Percentiles rank a stretch among this genome's conserved stretches.
Conservation (phyloP, 2,888 invertebrate genomes). For the Calliscelio sp. region DNA sequence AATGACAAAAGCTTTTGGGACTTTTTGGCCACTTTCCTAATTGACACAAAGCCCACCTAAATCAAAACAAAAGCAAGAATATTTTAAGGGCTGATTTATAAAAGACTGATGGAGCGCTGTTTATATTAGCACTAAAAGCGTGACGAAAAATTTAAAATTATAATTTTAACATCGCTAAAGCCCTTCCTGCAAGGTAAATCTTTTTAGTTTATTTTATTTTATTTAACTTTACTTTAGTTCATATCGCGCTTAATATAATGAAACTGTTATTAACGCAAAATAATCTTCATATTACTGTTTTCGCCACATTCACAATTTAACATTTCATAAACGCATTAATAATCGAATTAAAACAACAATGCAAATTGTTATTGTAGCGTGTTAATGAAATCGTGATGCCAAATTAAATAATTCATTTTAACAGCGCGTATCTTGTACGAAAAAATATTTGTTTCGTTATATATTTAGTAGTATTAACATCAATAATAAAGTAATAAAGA, state of each 20-base stretch:
- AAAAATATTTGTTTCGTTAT: too few species aligned
- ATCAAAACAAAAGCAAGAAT: conserved; percentile 74
- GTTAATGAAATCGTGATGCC: too few species aligned
- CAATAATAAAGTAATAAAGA: too few species aligned
- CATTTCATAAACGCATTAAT: not conserved
- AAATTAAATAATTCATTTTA: too few species aligned
- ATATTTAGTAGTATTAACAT: too few species aligned
- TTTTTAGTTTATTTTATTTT: too few species aligned
- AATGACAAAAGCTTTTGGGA: conserved; percentile 42
- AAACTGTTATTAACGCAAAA: not conserved
- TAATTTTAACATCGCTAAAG: conserved; percentile 25
- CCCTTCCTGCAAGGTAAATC: conserved; percentile 4
- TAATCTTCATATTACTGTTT: not conserved
- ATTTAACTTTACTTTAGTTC: not conserved
- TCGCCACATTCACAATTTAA: not conserved
- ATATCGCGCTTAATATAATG: not conserved
- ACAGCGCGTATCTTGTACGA: too few species aligned
- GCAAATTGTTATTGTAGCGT: too few species aligned
- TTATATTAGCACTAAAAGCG: conserved; percentile 31
- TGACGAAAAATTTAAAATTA: conserved; percentile 54
- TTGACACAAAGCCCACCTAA: conserved; percentile 76
- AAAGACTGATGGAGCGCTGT: conserved; percentile 41
- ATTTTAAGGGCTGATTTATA: conserved; percentile 54
- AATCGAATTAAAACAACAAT: not conserved
- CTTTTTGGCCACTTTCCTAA: conserved; percentile 73